phyloP scores from a whole-genome alignment of 2,113 vertebrate genomes.

The Nestor notabilis region DNA sequence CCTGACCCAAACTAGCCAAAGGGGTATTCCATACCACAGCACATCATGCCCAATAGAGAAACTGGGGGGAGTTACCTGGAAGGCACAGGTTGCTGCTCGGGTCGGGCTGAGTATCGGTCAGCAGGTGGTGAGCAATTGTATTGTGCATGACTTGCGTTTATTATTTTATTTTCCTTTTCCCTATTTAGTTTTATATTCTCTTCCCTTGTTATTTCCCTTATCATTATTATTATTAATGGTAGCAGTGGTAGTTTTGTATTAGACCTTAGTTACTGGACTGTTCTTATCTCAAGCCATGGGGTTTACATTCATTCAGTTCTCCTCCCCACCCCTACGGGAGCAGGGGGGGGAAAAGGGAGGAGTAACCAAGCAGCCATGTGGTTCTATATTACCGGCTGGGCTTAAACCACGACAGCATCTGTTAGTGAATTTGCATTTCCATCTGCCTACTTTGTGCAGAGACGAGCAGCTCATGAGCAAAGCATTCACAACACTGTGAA shows the following conservation, averaged over 20 bases:
- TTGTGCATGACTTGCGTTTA: not conserved
- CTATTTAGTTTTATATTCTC: not conserved
- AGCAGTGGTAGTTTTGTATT: not conserved
- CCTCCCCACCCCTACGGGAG: not conserved
- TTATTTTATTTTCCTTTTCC: not conserved
- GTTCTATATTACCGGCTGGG: not conserved
- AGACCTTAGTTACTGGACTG: not conserved
- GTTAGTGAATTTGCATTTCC: not conserved
- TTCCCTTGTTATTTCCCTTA: not conserved
- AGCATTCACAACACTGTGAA: not conserved
- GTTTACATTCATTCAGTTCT: not conserved
- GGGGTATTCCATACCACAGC: not conserved
- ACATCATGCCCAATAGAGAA: not conserved
- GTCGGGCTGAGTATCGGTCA: not conserved
- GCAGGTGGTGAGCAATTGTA: not conserved
- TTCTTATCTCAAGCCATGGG: not conserved
- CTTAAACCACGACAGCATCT: not conserved
- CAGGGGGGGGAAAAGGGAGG: not conserved
- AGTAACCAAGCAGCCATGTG: not conserved
- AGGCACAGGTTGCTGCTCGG: not conserved
- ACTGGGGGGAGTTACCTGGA: not conserved
- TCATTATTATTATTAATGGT: not conserved
- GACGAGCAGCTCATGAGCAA: not conserved
- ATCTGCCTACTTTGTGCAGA: not conserved
- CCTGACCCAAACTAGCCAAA: not conserved